Evolutionary conservation across 2,888 invertebrate species (phyloP).

Genomic region (Sphaerophoria taeniata): DNA sequence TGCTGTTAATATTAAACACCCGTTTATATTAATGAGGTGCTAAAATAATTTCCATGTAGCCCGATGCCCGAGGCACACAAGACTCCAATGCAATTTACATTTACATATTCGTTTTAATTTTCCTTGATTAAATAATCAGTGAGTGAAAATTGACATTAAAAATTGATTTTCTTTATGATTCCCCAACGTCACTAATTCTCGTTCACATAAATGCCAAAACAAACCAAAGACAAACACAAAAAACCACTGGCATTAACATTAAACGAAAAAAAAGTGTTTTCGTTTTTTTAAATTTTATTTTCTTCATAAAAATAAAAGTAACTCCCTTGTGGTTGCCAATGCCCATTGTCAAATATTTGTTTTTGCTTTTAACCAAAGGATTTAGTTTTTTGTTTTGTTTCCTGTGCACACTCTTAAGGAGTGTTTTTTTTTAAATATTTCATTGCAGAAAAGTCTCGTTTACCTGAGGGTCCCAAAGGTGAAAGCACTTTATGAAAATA

Average conservation of each 20-base stretch:
- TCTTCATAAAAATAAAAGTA: constrained; percentile 38
- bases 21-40: constrained; percentile 26
- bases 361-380: constrained; percentile 41
- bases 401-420: constrained; percentile 26
- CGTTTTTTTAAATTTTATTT: constrained; percentile 11
- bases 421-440: constrained; percentile 11
- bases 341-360: constrained; percentile 52
- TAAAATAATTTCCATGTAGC: constrained; percentile 31
- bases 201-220: constrained; percentile 20
- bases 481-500: constrained; percentile 46
- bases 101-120: constrained; percentile 39
- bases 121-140: constrained; percentile 35
- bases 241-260: constrained; percentile 31
- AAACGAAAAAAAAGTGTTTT: no score
- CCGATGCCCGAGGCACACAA: constrained; percentile 13
- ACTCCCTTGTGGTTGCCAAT: constrained; percentile 42
- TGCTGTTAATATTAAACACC: not conserved
- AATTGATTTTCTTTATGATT: constrained; percentile 38
- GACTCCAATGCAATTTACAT: constrained; percentile 36
- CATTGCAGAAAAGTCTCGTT: constrained; percentile 32
- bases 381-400: constrained; percentile 34
- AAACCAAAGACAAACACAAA: constrained; percentile 9
- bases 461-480: constrained; percentile 41
- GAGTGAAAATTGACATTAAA: constrained; percentile 48
- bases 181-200: constrained; percentile 10